A percentile compares a stretch with the other conserved stretches of the same genome.
Conservation (phyloP, 2,113 vertebrate species). For the Microtus pennsylvanicus region DNA sequence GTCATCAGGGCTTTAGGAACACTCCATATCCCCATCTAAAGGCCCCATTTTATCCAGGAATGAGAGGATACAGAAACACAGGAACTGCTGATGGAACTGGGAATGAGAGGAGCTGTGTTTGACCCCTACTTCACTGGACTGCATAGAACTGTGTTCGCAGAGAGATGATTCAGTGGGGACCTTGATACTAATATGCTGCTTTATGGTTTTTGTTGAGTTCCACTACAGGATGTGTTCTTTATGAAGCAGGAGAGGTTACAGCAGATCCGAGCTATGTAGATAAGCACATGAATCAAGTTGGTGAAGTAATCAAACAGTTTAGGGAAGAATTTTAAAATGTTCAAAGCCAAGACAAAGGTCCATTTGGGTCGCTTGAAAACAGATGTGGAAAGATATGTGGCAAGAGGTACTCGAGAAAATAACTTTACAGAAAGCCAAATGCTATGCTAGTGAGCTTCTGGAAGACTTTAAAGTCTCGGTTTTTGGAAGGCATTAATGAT, state of each 20-base stretch:
- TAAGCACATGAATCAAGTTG: background rate
- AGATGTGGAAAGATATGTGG: no score
- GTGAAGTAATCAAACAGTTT: background rate
- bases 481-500: background rate
- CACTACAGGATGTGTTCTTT: background rate
- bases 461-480: background rate
- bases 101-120: background rate
- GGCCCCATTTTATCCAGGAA: background rate
- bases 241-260: background rate
- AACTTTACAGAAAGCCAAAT: background rate
- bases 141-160: background rate
- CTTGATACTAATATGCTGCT: background rate
- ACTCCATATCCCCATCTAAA: background rate
- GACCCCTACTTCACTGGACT: background rate
- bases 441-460: background rate
- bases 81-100: background rate
- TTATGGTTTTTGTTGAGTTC: background rate
- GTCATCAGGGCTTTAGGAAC: background rate
- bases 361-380: background rate
- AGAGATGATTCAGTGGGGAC: background rate
- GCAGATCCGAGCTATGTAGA: background rate
- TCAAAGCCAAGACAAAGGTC: background rate
- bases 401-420: background rate
- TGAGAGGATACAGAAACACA: background rate
- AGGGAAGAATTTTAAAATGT: background rate